Conservation (phyloP, 2,888 invertebrate species). For the Mechanitis mazaeus region DNA sequence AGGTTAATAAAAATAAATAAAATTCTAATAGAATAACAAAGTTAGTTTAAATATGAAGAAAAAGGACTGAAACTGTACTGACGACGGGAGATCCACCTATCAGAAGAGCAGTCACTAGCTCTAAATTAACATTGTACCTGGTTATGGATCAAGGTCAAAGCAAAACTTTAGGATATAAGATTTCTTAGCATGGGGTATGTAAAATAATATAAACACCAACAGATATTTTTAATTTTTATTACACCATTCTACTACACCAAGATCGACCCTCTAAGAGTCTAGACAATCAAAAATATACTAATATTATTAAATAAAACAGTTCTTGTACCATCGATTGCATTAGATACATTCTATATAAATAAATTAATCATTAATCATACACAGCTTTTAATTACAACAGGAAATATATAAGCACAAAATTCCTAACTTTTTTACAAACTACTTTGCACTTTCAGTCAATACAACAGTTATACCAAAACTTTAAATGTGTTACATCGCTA, state of each 20-base stretch:
- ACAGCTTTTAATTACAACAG: neutral
- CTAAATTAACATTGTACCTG: too few relatives aligned
- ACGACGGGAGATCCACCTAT: too few relatives aligned
- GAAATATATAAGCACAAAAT: slow-evolving; percentile 9
- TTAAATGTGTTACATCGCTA: slow-evolving; percentile 7
- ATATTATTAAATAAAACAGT: slow-evolving; percentile 15
- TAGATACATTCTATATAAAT: slow-evolving; percentile 13
- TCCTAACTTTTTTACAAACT: slow-evolving; percentile 10
- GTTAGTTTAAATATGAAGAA: too few relatives aligned
- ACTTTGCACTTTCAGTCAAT: slow-evolving; percentile 26
- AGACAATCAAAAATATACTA: slow-evolving; percentile 22
- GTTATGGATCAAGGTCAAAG: too few relatives aligned
- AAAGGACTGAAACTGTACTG: too few relatives aligned
- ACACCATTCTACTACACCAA: slow-evolving; percentile 18
- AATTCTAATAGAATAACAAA: too few relatives aligned
- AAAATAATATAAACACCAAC: neutral
- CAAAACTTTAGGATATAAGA: too few relatives aligned
- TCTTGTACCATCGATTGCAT: slow-evolving; percentile 23
- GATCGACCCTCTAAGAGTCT: slow-evolving; percentile 13
- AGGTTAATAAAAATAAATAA: too few relatives aligned
- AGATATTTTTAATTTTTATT: slow-evolving; percentile 9
- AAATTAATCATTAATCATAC: slow-evolving; percentile 16
- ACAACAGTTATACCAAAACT: slow-evolving; percentile 13
- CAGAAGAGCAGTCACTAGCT: too few relatives aligned
- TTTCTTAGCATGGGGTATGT: neutral